phyloP scores from a whole-genome alignment of 2,888 invertebrate genomes.

The Zhuqinia jingwanae region DNA sequence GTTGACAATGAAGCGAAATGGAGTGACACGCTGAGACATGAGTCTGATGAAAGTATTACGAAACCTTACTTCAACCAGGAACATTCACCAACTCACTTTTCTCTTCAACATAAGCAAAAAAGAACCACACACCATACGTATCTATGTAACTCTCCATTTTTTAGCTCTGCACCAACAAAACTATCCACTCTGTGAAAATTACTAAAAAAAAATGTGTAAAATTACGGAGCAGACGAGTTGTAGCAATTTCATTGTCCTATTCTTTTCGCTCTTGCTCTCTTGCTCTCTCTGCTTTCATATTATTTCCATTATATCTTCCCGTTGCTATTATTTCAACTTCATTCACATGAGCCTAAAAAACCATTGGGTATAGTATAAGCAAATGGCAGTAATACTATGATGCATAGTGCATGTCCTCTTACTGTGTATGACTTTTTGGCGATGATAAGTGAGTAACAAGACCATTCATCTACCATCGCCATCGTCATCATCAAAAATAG shows the following conservation, averaged over 20 bases:
- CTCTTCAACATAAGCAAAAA: neutral
- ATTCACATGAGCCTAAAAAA: neutral
- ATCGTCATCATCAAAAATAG: neutral
- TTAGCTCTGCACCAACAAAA: neutral
- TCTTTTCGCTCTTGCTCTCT: neutral
- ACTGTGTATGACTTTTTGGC: neutral
- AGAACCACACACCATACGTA: too few relatives aligned
- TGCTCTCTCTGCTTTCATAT: neutral
- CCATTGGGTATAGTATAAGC: neutral
- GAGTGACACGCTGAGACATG: slow-evolving; percentile 70
- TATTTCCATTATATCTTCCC: slow-evolving; percentile 15
- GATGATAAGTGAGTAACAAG: neutral
- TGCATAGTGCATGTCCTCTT: neutral
- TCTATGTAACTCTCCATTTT: neutral
- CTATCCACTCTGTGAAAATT: slow-evolving; percentile 46
- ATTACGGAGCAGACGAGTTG: neutral
- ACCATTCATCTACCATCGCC: neutral
- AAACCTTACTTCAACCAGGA: slow-evolving; percentile 56
- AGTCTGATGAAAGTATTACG: slow-evolving; percentile 67
- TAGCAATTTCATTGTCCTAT: slow-evolving; percentile 22
- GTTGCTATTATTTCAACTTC: neutral
- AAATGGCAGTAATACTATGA: too few relatives aligned
- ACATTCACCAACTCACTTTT: slow-evolving; percentile 16
- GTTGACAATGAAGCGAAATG: slow-evolving; percentile 71
- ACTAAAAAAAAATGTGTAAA: neutral